Percentiles rank a stretch among this genome's conserved stretches.
Evolutionary conservation across 2,113 vertebrate genomes (phyloP).

Genomic region (Microcebus murinus): DNA sequence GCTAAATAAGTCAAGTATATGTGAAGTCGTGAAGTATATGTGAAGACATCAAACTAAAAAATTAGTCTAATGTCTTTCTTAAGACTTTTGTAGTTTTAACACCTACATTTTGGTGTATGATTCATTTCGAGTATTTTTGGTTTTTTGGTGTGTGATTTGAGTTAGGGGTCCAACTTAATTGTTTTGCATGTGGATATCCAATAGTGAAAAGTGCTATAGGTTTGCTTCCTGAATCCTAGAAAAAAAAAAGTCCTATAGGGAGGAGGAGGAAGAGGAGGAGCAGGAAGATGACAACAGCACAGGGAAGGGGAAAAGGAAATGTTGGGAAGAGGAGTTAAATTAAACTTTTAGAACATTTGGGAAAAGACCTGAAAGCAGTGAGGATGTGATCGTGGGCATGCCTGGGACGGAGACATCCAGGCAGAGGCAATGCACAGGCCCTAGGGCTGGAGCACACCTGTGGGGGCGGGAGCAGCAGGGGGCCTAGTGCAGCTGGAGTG

Average conservation of each 20-base stretch:
- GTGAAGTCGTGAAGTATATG: background rate
- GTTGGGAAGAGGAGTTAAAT: background rate
- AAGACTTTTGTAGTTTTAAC: background rate
- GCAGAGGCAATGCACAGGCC: background rate
- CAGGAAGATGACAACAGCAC: background rate
- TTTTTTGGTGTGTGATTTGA: background rate
- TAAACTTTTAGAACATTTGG: conserved; percentile 49
- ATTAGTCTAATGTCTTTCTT: background rate
- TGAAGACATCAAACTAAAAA: background rate
- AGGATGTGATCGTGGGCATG: background rate
- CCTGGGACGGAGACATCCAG: background rate
- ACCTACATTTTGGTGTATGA: background rate
- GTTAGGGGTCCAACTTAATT: background rate
- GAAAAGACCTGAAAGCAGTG: background rate
- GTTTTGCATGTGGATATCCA: too few relatives aligned
- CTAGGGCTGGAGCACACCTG: background rate
- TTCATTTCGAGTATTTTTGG: background rate
- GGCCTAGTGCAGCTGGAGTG: background rate
- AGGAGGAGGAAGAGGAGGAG: conserved; percentile 1
- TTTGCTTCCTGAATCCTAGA: too few relatives aligned
- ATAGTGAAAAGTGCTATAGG: background rate
- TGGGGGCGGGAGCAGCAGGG: background rate
- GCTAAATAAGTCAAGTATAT: conserved; percentile 47
- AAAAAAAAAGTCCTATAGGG: background rate
- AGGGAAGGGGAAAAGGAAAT: conserved; percentile 8